Percentiles rank a stretch among this genome's conserved stretches.
These are phyloP conservation scores for Camptogramma bilineatum DNA, from an alignment of 2,888 invertebrate genomes.

Conservation along the genomic window DNA sequence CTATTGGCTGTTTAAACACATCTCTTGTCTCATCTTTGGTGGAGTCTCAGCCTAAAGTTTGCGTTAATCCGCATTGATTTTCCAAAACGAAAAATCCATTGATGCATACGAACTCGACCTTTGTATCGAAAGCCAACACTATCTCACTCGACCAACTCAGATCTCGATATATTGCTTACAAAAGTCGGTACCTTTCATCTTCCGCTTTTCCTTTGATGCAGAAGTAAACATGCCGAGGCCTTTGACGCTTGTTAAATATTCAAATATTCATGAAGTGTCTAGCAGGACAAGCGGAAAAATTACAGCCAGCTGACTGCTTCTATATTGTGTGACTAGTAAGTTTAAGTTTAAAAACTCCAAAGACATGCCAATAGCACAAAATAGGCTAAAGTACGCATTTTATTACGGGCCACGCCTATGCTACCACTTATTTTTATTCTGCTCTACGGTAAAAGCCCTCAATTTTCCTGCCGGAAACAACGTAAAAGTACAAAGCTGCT, in stretches of 20 bases:
- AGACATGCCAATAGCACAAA: no score
- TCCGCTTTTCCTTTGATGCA: conserved; percentile 45
- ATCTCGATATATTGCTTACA: conserved; percentile 19
- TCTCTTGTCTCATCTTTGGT: no score
- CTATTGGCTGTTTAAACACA: no score
- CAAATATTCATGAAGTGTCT: conserved; percentile 63
- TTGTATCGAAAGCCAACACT: no score
- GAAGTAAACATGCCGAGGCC: conserved; percentile 47
- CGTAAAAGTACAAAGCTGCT: conserved; percentile 10
- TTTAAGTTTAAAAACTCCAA: not conserved
- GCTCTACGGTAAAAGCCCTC: not conserved
- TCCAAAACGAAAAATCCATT: no score
- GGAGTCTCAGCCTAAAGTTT: no score
- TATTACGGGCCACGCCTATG: no score
- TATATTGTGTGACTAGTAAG: not conserved
- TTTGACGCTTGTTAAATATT: conserved; percentile 63
- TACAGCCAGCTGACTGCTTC: conserved; percentile 7
- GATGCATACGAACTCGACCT: no score
- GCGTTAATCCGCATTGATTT: no score
- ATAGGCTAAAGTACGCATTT: no score
- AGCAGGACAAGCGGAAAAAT: not conserved
- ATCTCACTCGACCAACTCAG: not conserved
- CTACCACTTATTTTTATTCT: not conserved
- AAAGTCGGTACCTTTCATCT: conserved; percentile 9
- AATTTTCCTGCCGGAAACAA: conserved; percentile 25